Evolutionary conservation across 2,888 invertebrate species (phyloP), one percentile per base, ranked within the genome.

Genomic region (Phania funesta): DNA sequence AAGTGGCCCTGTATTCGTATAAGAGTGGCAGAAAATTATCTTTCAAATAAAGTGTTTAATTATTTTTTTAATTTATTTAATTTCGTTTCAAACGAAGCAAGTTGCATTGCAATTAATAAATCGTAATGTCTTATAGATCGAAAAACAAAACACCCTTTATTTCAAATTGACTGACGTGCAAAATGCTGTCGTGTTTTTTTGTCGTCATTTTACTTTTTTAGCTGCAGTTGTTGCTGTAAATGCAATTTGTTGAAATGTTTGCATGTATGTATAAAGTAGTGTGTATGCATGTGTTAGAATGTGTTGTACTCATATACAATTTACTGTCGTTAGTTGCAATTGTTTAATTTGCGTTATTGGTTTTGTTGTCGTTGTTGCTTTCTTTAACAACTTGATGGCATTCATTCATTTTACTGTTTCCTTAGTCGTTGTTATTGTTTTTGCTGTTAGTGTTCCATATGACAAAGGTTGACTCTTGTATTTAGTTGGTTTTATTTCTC

Each of bases 111-210:
- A n/a, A n/a, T n/a, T n/a, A n/a, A n/a, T n/a, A n/a, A n/a, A n/a
- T n/a, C n/a, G n/a, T n/a, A n/a, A n/a, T n/a, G n/a, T n/a, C n/a
- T n/a, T n/a, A n/a, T n/a, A n/a, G n/a, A n/a, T n/a, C n/a, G n/a
- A n/a, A n/a, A n/a, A n/a, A n/a, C n/a, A n/a, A n/a, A n/a, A n/a
- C n/a, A n/a, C 65, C 11, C 1, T 35, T 44, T 48, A 62, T 58
- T 67, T 54, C 54, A 81, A 60, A 70, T 74, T 78, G 78, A 82
- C 78, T 88, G 88, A 88, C 88, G 88, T 88, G 86, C 87, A 88
- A 88, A 88, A 88, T 87, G 87, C 87, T 88, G 88, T 88, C 88
- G 88, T 88, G 88, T 88, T 86, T 84, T 83, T 84, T 84, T 82
- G 84, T 81, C 75, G 71, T 75, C 62, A 50, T 74, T 60, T 78